A percentile compares a stretch with the other conserved stretches of the same genome.
Conservation (phyloP, 2,797 vertebrate genomes). For the Pseudomugil tenellus region DNA sequence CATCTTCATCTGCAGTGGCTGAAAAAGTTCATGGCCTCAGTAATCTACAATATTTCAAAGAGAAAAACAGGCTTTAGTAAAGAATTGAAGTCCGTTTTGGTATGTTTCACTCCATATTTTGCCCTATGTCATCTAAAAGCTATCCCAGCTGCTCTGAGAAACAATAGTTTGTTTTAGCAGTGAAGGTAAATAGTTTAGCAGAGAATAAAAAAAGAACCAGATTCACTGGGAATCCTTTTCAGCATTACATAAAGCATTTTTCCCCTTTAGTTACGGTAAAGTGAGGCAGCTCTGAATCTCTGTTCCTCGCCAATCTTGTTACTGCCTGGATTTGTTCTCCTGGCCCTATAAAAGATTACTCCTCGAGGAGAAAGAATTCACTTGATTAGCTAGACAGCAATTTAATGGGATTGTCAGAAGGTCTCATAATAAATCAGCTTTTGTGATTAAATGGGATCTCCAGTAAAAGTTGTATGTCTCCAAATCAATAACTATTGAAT, state of each 20-base stretch:
- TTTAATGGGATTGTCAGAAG: slow-evolving; percentile 89
- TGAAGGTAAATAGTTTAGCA: slow-evolving; percentile 32
- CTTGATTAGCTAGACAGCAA: slow-evolving; percentile 89
- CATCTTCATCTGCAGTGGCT: not conserved
- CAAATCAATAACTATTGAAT: slow-evolving; percentile 88
- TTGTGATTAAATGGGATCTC: slow-evolving; percentile 88
- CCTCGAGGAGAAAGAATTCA: slow-evolving; percentile 84
- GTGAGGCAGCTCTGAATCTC: slow-evolving; percentile 42
- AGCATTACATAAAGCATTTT: slow-evolving; percentile 43
- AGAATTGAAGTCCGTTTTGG: too few species aligned
- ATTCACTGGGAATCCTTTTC: slow-evolving; percentile 33
- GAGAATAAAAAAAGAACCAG: slow-evolving; percentile 16
- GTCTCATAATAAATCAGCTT: slow-evolving; percentile 87
- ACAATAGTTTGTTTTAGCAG: slow-evolving; percentile 18
- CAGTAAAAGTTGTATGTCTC: slow-evolving; percentile 85
- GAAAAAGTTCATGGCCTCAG: not conserved
- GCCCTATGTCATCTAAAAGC: not conserved
- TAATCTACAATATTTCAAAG: not conserved
- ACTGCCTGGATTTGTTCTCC: slow-evolving; percentile 81
- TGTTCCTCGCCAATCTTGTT: slow-evolving; percentile 82
- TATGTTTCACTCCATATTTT: not conserved
- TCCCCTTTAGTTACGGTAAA: slow-evolving; percentile 59
- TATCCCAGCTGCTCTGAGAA: not conserved
- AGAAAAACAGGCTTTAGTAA: too few species aligned
- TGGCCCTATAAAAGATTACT: slow-evolving; percentile 85